A percentile compares a stretch with the other conserved stretches of the same genome.
Conservation (phyloP, 2,113 vertebrate species). For the Phrynosoma platyrhinos region DNA sequence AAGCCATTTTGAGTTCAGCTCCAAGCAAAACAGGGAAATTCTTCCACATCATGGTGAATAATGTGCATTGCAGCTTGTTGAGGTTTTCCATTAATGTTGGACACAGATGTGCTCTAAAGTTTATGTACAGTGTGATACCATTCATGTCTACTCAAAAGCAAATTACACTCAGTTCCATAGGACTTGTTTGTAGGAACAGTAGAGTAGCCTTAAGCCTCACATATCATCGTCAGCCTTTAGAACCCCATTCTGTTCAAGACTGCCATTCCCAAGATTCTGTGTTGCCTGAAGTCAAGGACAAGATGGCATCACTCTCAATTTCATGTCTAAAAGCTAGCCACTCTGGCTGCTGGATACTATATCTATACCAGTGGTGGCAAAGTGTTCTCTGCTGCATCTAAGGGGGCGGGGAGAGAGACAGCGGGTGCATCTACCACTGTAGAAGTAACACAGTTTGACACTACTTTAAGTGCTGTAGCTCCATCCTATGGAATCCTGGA, state of each 20-base stretch:
- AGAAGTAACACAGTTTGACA: too few species aligned
- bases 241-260: not conserved
- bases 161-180: not conserved
- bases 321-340: too few species aligned
- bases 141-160: not conserved
- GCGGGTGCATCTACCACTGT: too few species aligned
- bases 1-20: slow-evolving; percentile 47
- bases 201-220: not conserved
- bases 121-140: not conserved
- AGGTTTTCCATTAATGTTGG: not conserved
- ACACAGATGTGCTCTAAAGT: not conserved
- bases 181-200: not conserved
- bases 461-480: too few species aligned
- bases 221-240: not conserved
- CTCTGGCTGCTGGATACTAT: too few species aligned
- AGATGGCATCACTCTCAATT: not conserved
- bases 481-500: too few species aligned
- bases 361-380: too few species aligned
- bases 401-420: too few species aligned
- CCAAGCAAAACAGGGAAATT: slow-evolving; percentile 61
- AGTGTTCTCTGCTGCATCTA: too few species aligned
- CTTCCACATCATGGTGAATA: slow-evolving; percentile 19
- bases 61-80: too few species aligned
- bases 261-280: not conserved
- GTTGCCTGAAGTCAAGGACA: not conserved